Conservation (phyloP, 2,888 invertebrate genomes). For the Pharmacophagus antenor region DNA sequence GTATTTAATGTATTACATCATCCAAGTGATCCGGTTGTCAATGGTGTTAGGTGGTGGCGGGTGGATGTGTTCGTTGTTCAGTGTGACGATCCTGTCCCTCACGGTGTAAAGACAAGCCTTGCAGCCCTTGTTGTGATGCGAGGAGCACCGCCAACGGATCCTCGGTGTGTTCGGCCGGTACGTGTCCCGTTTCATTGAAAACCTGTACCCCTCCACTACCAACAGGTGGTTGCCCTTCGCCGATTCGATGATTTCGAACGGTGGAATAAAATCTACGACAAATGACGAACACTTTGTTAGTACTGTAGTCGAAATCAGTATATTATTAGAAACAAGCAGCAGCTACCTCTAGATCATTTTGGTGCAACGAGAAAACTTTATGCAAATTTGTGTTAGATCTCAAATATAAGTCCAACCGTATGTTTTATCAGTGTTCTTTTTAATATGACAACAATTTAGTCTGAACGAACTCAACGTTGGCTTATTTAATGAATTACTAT, state of each 20-base stretch:
- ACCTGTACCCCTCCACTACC: slow-evolving; percentile 5
- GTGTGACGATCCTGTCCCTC: slow-evolving; percentile 34
- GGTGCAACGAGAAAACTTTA: too few species aligned
- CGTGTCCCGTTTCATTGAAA: slow-evolving; percentile 33
- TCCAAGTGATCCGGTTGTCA: background rate
- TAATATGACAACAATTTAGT: too few species aligned
- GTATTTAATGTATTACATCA: background rate
- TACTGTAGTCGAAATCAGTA: background rate
- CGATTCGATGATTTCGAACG: slow-evolving; percentile 34
- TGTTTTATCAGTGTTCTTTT: too few species aligned
- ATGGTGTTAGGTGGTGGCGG: background rate
- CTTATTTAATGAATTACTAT: too few species aligned
- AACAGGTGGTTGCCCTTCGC: background rate
- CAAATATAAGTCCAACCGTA: too few species aligned
- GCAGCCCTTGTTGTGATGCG: slow-evolving; percentile 35
- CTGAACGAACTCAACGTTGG: too few species aligned
- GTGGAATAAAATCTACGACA: background rate
- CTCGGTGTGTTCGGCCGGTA: slow-evolving; percentile 36
- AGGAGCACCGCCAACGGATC: slow-evolving; percentile 36
- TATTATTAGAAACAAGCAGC: background rate
- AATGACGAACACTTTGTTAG: background rate
- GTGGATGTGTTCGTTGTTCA: slow-evolving; percentile 39
- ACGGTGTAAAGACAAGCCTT: slow-evolving; percentile 41
- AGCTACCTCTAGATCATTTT: background rate
- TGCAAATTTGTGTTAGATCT: too few species aligned